These are phyloP conservation scores for Linurgus olivaceus DNA, from an alignment of 2,797 vertebrate species.

Conservation along the genomic window DNA sequence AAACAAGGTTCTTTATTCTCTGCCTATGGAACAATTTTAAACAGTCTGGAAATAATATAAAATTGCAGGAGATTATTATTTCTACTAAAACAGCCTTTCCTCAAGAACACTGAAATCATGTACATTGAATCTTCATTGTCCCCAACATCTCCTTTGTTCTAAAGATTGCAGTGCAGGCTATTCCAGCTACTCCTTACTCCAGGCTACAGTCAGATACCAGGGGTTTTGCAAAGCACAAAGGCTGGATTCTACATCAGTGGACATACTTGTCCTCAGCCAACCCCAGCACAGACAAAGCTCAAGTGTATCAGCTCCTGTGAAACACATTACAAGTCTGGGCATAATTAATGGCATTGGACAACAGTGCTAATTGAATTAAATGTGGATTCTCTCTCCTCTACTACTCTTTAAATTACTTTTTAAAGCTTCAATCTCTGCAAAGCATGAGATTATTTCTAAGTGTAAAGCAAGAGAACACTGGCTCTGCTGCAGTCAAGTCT, in stretches of 20 bases:
- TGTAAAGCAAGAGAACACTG: background rate
- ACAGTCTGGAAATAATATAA: slow-evolving; percentile 21
- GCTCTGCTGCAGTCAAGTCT: background rate
- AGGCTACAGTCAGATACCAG: slow-evolving; percentile 30
- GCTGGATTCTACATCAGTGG: slow-evolving; percentile 33
- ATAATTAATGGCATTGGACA: slow-evolving; percentile 9
- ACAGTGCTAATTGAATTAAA: slow-evolving; percentile 46
- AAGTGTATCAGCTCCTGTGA: background rate
- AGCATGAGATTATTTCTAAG: background rate
- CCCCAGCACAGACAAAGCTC: slow-evolving; percentile 19
- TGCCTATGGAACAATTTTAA: slow-evolving; percentile 35
- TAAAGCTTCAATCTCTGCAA: background rate
- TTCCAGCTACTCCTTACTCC: slow-evolving; percentile 14
- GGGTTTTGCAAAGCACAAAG: slow-evolving; percentile 30
- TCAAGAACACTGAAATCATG: background rate
- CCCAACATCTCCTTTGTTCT: slow-evolving; percentile 1
- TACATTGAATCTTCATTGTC: background rate
- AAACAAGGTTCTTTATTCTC: slow-evolving; percentile 52
- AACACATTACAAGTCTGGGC: background rate
- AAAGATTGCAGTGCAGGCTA: background rate
- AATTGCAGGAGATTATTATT: slow-evolving; percentile 46
- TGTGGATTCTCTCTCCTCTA: background rate
- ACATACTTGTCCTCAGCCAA: background rate
- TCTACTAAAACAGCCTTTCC: slow-evolving; percentile 16
- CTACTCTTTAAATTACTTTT: background rate